Conservation (phyloP, 2,888 invertebrate species). For the Drosophila paranaensis region DNA sequence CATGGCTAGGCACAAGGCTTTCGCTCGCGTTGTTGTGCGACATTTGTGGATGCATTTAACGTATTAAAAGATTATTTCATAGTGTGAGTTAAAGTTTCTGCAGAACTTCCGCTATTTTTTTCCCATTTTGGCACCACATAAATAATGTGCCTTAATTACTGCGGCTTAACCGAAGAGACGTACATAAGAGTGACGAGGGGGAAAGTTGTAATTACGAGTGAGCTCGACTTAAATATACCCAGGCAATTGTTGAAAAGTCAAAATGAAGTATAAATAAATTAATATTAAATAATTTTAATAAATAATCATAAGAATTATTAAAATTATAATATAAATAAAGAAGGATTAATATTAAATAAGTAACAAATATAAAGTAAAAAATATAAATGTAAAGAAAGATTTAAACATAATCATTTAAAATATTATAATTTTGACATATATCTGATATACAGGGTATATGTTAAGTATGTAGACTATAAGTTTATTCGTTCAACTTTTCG, state of each 20-base stretch:
- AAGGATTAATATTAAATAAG: not conserved
- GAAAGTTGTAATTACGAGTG: not conserved
- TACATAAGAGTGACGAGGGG: slow-evolving; percentile 15
- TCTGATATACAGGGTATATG: not conserved
- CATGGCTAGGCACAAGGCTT: slow-evolving; percentile 8
- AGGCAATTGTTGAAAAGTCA: not conserved
- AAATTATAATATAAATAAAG: not conserved
- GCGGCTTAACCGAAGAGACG: slow-evolving; percentile 47
- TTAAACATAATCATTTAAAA: not conserved
- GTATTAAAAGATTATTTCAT: slow-evolving; percentile 22
- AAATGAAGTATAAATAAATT: not conserved
- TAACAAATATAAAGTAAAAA: too few species aligned
- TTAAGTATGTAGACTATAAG: not conserved
- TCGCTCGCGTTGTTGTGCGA: slow-evolving; percentile 11
- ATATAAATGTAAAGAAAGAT: not conserved
- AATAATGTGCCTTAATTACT: slow-evolving; percentile 76
- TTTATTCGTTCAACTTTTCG: not conserved
- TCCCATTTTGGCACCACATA: slow-evolving; percentile 39
- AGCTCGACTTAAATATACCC: not conserved
- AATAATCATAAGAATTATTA: not conserved
- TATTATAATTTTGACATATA: too few species aligned
- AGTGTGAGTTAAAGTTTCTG: slow-evolving; percentile 40
- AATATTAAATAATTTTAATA: not conserved
- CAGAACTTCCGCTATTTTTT: slow-evolving; percentile 42
- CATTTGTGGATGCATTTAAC: slow-evolving; percentile 32